A percentile compares a stretch with the other conserved stretches of the same genome.
Evolutionary conservation across 2,113 vertebrate species (phyloP).

Genomic region (Ictalurus furcatus): DNA sequence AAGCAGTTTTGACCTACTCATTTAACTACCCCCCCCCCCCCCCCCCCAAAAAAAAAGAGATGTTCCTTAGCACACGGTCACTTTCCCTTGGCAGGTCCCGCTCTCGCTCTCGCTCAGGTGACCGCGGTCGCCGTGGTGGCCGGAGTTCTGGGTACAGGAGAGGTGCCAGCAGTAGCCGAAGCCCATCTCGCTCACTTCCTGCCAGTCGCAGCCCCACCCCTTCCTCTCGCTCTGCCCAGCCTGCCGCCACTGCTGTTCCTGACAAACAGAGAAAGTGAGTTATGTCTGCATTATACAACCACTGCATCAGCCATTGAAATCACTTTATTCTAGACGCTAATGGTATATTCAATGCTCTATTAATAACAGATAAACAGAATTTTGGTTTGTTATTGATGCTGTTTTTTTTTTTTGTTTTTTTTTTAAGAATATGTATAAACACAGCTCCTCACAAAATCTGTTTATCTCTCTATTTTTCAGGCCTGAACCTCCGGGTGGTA

Average conservation of each 20-base stretch:
- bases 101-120: slow-evolving; percentile 81
- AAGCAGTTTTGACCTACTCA: too few relatives aligned
- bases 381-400: neutral
- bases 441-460: neutral
- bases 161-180: slow-evolving; percentile 74
- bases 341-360: neutral
- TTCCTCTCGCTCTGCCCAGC: slow-evolving; percentile 70
- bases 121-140: slow-evolving; percentile 74
- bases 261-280: slow-evolving; percentile 95
- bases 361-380: neutral
- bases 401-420: too few relatives aligned
- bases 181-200: slow-evolving; percentile 75
- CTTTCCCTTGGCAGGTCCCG: slow-evolving; percentile 67
- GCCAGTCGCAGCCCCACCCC: slow-evolving; percentile 77
- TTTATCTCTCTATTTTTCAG: slow-evolving; percentile 59
- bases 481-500: slow-evolving; percentile 90
- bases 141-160: slow-evolving; percentile 67
- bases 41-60: too few relatives aligned
- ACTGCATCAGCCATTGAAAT: neutral
- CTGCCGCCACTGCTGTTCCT: slow-evolving; percentile 68
- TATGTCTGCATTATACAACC: neutral
- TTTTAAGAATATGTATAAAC: neutral
- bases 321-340: neutral
- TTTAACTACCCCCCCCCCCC: too few relatives aligned
- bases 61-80: neutral